Conservation (phyloP, 2,113 vertebrate genomes). For the Stegostoma tigrinum region DNA sequence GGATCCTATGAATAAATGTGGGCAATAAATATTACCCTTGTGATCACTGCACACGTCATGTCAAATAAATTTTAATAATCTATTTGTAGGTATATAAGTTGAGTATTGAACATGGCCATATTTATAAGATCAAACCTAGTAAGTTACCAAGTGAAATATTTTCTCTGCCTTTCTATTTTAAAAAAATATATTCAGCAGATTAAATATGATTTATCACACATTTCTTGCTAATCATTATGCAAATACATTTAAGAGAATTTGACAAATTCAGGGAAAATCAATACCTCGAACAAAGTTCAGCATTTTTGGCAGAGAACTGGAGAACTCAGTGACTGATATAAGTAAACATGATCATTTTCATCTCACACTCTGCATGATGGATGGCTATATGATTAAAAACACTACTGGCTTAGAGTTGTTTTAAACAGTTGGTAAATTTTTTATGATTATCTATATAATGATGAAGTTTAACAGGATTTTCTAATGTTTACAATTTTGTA, state of each 20-base stretch:
- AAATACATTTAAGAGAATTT: background rate
- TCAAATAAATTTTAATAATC: background rate
- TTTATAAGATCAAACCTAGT: background rate
- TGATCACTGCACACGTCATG: background rate
- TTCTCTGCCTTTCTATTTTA: background rate
- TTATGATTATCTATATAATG: background rate
- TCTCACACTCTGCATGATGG: background rate
- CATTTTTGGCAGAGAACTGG: background rate
- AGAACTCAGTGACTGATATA: background rate
- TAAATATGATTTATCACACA: background rate
- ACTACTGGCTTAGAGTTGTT: background rate
- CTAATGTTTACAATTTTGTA: background rate
- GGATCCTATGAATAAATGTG: background rate
- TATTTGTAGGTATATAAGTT: slow-evolving; percentile 1
- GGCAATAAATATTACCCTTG: background rate
- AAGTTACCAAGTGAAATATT: slow-evolving; percentile 4
- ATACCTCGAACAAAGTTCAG: background rate
- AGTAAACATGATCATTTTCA: background rate
- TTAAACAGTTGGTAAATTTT: background rate
- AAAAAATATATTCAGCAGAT: slow-evolving; percentile 14
- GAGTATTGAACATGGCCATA: too few relatives aligned
- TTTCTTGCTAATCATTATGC: background rate
- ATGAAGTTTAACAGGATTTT: background rate
- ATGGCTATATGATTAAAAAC: background rate
- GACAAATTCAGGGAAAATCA: background rate